Evolutionary conservation across 2,113 vertebrate species (phyloP), one percentile per base, ranked within the genome.

Genomic region (Suncus etruscus): DNA sequence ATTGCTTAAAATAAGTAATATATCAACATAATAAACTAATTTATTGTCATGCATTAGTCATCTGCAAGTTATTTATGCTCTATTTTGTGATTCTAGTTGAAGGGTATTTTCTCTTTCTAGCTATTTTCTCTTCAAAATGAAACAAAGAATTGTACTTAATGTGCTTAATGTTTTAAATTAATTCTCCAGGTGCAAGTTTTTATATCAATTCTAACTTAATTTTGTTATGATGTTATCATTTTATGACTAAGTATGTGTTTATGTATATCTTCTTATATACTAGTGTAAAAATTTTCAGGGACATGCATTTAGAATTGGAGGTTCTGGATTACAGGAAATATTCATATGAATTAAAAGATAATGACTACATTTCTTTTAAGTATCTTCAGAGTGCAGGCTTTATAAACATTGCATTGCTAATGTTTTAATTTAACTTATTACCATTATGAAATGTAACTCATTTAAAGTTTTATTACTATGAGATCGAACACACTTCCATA

Each of bases 71-170:
- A 2, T 86, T 80, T 91, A 32, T 20, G 75, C 20, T 69, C 31
- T 58, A 80, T 25, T 51, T 65, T 51, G 29, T 80, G 54, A 73
- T 73, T 80, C 16, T 27, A 68, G 48, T 18, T 83, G 12, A 45
- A 68, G 47, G 25, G 1, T 32, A 5, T 45, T 20, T 47, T 12
- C 32, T 3, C 15, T 4, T 50, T 75, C 24, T 18, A 2, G 2
- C 25, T 25, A 69, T 84, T 90, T 76, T 90, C 50, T 58, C 45
- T 54, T 54, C n/a, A 84, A 32, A 58, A 69, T 48, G 65, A 82
- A 45, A 12, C 61, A 45, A 75, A 51, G 0, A 66, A 74, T 73
- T 79, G 7, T 25, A 86, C 51, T 68, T 83, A 77, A 90, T 76
- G 76, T 68, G n/a, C 20, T 77, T 32, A 72, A 48, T 89, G 45